phyloP scores from a whole-genome alignment of 2,888 invertebrate species.

The Polymixis lichenea region DNA sequence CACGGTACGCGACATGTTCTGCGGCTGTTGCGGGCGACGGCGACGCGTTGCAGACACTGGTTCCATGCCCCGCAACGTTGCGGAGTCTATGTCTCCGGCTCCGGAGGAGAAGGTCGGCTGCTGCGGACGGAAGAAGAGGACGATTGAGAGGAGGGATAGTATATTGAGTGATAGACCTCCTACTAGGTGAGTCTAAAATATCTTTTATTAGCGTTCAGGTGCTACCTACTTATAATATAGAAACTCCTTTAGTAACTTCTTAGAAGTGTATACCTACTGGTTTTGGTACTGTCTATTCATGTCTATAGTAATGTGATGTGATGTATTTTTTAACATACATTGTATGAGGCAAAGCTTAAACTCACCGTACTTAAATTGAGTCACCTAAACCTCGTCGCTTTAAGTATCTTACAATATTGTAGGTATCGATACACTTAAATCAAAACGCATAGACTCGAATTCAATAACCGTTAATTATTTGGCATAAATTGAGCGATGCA shows the following conservation, averaged over 20 bases:
- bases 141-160: constrained; percentile 89
- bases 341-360: no score
- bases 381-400: background rate
- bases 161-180: constrained; percentile 88
- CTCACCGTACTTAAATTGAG: no score
- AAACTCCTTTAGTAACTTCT: no score
- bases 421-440: no score
- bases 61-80: constrained; percentile 64
- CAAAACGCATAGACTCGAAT: no score
- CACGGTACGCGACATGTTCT: constrained; percentile 86
- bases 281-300: no score
- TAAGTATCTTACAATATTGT: background rate
- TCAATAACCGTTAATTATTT: background rate
- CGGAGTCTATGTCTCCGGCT: constrained; percentile 72
- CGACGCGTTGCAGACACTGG: constrained; percentile 74
- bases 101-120: constrained; percentile 81
- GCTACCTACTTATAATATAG: no score
- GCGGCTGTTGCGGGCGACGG: constrained; percentile 81
- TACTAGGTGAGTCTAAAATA: constrained; percentile 35
- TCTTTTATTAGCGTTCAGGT: no score
- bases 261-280: no score
- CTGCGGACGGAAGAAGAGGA: constrained; percentile 84
- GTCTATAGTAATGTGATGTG: no score
- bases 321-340: no score
- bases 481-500: no score